Conservation (phyloP, 2,888 invertebrate genomes). For the Athalia cordata region DNA sequence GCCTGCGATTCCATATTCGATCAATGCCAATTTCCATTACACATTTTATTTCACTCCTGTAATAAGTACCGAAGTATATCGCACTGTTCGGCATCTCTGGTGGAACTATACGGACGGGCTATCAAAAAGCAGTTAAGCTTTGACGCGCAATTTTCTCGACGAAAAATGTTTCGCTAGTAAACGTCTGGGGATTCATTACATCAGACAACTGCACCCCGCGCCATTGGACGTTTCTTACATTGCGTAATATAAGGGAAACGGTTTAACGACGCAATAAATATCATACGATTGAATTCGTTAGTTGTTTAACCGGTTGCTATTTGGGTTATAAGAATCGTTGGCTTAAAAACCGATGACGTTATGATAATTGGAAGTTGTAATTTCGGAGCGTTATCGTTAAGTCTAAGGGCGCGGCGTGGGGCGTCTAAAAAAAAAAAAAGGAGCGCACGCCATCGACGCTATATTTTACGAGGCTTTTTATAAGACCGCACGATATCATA, state of each 20-base stretch:
- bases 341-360: constrained; percentile 40
- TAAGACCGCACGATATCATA: constrained; percentile 40
- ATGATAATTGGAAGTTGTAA: constrained; percentile 45
- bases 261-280: background rate
- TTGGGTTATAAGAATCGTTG: constrained; percentile 11
- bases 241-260: background rate
- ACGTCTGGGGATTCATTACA: constrained; percentile 10
- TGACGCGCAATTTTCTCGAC: constrained; percentile 20
- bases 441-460: constrained; percentile 42
- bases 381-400: constrained; percentile 31
- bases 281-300: constrained; percentile 9
- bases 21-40: constrained; percentile 30
- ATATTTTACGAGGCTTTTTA: constrained; percentile 47
- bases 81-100: background rate
- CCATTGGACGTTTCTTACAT: background rate
- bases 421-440: constrained; percentile 31
- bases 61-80: background rate
- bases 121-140: constrained; percentile 33
- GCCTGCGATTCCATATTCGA: background rate
- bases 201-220: constrained; percentile 2
- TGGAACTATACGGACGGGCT: background rate
- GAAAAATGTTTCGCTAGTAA: constrained; percentile 13
- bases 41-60: constrained; percentile 11
- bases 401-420: constrained; percentile 35
- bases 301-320: background rate